phyloP scores from a whole-genome alignment of 2,797 vertebrate genomes.

The Erpetoichthys calabaricus region DNA sequence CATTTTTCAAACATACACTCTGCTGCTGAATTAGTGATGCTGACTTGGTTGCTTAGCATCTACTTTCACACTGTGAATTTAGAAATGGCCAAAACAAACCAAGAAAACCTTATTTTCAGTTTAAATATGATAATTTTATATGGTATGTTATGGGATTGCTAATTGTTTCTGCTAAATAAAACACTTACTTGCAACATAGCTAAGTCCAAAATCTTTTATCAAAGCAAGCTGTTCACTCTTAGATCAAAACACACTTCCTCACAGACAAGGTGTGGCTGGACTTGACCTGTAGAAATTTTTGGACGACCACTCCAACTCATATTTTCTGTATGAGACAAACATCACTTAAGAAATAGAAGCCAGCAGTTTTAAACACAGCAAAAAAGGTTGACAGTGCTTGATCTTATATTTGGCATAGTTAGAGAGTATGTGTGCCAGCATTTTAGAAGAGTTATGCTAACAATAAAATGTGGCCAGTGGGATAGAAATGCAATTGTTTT shows the following conservation, averaged over 20 bases:
- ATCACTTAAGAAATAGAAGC: conserved; percentile 12
- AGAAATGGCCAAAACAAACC: too few relatives aligned
- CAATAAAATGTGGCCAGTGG: conserved; percentile 11
- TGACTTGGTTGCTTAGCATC: too few relatives aligned
- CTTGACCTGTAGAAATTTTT: not conserved
- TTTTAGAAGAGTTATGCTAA: conserved; percentile 14
- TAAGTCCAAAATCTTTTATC: too few relatives aligned
- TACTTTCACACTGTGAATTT: too few relatives aligned
- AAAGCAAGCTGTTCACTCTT: too few relatives aligned
- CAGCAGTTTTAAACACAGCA: conserved; percentile 7
- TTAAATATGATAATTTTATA: too few relatives aligned
- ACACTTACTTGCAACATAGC: too few relatives aligned
- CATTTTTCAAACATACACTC: too few relatives aligned
- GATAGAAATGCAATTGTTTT: conserved; percentile 10
- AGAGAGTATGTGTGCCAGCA: conserved; percentile 4
- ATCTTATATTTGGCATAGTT: conserved; percentile 11
- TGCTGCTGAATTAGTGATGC: too few relatives aligned
- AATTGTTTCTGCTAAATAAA: too few relatives aligned
- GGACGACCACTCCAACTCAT: conserved; percentile 1
- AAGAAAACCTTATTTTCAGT: too few relatives aligned
- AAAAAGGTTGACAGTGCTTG: conserved; percentile 6
- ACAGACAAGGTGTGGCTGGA: conserved; percentile 3
- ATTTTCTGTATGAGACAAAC: conserved; percentile 10
- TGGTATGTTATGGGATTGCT: too few relatives aligned
- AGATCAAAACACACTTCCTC: conserved; percentile 5